Evolutionary conservation across 2,888 invertebrate genomes (phyloP), one percentile per base, ranked within the genome.

Genomic region (Pyrrhosoma nymphula): DNA sequence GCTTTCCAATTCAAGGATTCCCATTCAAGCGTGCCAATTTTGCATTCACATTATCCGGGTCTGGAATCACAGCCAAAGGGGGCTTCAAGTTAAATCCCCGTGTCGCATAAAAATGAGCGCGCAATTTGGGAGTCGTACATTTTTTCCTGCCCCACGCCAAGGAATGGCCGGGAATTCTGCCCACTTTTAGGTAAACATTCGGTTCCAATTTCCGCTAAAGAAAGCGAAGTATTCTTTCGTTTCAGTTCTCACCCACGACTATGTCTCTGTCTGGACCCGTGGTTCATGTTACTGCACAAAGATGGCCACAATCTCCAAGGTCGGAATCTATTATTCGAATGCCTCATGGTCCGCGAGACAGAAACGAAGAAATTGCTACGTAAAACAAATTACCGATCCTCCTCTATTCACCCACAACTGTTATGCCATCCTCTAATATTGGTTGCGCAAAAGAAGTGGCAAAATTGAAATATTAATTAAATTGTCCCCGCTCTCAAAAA

Each of bases 21-120:
- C 89, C 89, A 89, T 89, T 89, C 89, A 89, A 12, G 55, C 55
- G 89, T 89, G 89, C 89, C 89, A 89, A 89, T 56, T 26, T n/a
- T 26, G 14, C 18, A 12, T 60, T 16, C 60, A 60, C 20, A 60
- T 20, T 20, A 60, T 60, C 18, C 16, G 35, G 82, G 35, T 26
- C 16, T 3, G 35, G 30, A 82, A 82, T 35, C 82, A 35, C 35
- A 16, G 82, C 82, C 82, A 82, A 82, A 23, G 18, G 12, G 14
- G 2, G 35, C 16, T 82, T 60, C 82, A 14, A 30, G 35, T 16
- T 82, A 35, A 82, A 82, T 82, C 82, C 16, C 35, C 16, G 30
- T 0, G 82, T 82, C 23, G 8, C 35, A 82, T 82, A 82, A 35
- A 82, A 82, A 35, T 82, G 82, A 82, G 35, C 69, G n/a, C n/a